Evolutionary conservation across 2,113 vertebrate genomes (phyloP).

Genomic region (Pitta sordida): DNA sequence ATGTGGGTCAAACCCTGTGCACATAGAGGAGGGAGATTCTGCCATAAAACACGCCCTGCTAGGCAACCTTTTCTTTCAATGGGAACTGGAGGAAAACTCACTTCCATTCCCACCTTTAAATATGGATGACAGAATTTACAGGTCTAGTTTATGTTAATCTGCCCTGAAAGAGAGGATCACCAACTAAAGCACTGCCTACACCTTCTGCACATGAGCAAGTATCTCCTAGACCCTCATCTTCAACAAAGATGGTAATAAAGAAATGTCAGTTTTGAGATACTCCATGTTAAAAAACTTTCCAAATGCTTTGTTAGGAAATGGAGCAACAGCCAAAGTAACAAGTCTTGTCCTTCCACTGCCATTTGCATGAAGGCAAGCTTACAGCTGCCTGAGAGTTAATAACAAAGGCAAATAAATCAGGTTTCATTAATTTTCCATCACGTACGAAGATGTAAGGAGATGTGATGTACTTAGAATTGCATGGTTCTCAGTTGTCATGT

Average conservation of each 20-base stretch:
- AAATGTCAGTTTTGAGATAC: background rate
- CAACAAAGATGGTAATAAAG: background rate
- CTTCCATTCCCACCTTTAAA: background rate
- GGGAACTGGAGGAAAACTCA: background rate
- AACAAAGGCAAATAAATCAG: background rate
- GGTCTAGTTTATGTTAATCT: rapidly evolving
- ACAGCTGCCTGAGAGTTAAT: background rate
- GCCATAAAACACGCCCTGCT: background rate
- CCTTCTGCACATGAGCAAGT: background rate
- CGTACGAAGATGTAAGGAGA: background rate
- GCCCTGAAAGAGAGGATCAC: rapidly evolving
- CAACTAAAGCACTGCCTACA: background rate
- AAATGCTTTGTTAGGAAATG: background rate
- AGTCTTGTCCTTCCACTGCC: background rate
- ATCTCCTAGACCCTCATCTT: background rate
- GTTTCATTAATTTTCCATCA: background rate
- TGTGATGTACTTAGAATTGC: background rate
- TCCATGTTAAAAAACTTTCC: background rate
- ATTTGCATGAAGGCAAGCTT: rapidly evolving
- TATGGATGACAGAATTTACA: background rate
- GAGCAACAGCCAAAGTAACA: background rate
- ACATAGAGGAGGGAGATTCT: background rate
- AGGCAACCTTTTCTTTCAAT: background rate
- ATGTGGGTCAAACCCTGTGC: background rate
- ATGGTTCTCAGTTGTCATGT: background rate